Base-by-base conservation (phyloP, 2,888 invertebrate genomes). In the Pecten maximus region DNA sequence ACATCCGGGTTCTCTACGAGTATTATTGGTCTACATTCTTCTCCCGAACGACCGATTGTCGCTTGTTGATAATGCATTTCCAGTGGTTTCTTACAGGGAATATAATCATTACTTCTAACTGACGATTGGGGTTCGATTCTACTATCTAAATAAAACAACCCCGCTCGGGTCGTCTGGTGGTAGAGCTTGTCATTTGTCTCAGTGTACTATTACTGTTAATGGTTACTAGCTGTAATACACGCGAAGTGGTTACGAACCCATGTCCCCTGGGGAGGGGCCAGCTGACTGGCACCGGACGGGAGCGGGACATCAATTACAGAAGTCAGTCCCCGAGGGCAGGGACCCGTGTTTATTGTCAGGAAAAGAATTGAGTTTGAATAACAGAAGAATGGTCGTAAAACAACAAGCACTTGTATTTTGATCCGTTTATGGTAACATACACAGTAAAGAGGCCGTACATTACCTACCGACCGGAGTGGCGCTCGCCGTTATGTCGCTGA, bases 251-350 rank as follows among this genome's bases (percentile, higher is more conserved):
- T 74, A 74, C 74, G 1, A 35, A 74, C 74, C 2, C 10, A 8
- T 15, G 74, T 74, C 74, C 74, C 74, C 74, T 74, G 74, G 74
- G 74, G 28, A 28, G 35, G 35, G 35, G 28, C 74, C 74, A 74
- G 74, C 74, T 74, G 74, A 74, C 74, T 74, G 28, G 35, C 74
- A 74, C 74, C 35, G 74, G 74, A 74, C 74, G 74, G 10, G 74
- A 74, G 74, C 74, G 35, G 35, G 74, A 74, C 74, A 74, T 74
- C 74, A 28, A 74, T 74, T 74, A 74, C 74, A 10, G 74, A 23
- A 74, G 74, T 74, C 74, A 74, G 74, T 74, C 74, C 74, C 74
- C 74, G 74, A 35, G 74, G 74, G 74, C 74, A 74, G 74, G 74
- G 74, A 74, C 74, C 16, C 35, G 74, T 74, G 74, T 74, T 74